Evolutionary conservation across 30 jellyfish, hydroid and myxozoan species (phyloP).

Genomic region (Catostylus mosaicus): DNA sequence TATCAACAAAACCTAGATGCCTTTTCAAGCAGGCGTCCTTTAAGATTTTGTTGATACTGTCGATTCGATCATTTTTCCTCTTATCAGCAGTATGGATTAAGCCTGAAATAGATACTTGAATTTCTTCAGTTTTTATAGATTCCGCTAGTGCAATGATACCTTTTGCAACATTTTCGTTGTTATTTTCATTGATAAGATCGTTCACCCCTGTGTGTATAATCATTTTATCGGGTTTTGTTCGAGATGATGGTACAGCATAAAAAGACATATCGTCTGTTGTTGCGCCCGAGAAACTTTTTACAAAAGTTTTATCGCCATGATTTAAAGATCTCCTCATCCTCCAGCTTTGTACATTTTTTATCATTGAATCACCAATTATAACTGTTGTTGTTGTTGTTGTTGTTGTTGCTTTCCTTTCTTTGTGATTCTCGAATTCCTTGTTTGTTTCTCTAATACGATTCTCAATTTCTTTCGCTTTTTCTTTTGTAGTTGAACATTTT

Average conservation of each 20-base stretch:
- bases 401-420: too few relatives aligned
- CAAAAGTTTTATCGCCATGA: neutral
- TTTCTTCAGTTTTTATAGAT: neutral
- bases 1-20: neutral
- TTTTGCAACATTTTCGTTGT: neutral
- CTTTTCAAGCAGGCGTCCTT: neutral
- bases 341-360: too few relatives aligned
- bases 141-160: neutral
- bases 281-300: conserved; percentile 25
- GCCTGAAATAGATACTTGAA: too few relatives aligned
- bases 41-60: neutral
- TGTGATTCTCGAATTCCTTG: too few relatives aligned
- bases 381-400: too few relatives aligned
- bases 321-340: conserved; percentile 9
- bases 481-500: too few relatives aligned
- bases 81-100: conserved; percentile 1
- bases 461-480: too few relatives aligned
- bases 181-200: conserved; percentile 9
- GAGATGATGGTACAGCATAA: neutral
- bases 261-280: neutral
- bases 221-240: conserved; percentile 6
- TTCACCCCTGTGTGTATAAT: conserved; percentile 23
- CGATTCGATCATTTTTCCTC: neutral
- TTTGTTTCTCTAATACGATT: too few relatives aligned
- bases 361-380: too few relatives aligned